Evolutionary conservation across 2,797 vertebrate species (phyloP).

Genomic region (Ctenopoma multispine): DNA sequence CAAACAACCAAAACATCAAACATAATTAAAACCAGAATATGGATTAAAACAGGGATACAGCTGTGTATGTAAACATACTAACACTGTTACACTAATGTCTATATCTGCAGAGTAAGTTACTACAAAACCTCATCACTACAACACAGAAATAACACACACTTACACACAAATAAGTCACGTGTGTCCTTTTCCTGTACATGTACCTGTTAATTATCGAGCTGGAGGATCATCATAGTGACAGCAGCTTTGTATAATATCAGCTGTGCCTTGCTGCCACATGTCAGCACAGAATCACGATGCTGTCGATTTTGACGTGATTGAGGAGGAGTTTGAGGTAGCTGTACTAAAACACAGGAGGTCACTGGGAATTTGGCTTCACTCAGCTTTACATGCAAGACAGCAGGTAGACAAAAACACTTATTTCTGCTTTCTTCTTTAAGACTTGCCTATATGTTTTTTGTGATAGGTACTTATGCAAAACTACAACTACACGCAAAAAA

Average conservation of each 20-base stretch:
- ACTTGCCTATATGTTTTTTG: slow-evolving; percentile 21
- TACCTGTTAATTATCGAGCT: slow-evolving; percentile 49
- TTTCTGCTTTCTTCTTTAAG: background rate
- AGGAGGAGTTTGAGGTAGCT: slow-evolving; percentile 18
- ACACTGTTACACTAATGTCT: too few relatives aligned
- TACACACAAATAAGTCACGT: background rate
- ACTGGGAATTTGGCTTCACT: slow-evolving; percentile 50
- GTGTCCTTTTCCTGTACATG: slow-evolving; percentile 17
- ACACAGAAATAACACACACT: slow-evolving; percentile 9
- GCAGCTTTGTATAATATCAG: slow-evolving; percentile 25
- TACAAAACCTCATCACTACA: too few relatives aligned
- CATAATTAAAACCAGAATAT: too few relatives aligned
- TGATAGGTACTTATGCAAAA: slow-evolving; percentile 24
- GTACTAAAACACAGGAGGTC: slow-evolving; percentile 53
- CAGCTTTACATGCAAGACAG: slow-evolving; percentile 43
- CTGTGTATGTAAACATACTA: too few relatives aligned
- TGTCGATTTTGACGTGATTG: slow-evolving; percentile 26
- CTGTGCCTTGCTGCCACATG: slow-evolving; percentile 42
- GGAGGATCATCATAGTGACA: background rate
- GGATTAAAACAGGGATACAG: too few relatives aligned
- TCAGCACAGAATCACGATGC: slow-evolving; percentile 11
- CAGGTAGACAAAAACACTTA: too few relatives aligned
- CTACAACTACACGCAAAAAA: slow-evolving; percentile 23
- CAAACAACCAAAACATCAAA: too few relatives aligned
- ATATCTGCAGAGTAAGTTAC: too few relatives aligned